Conservation (phyloP, 35 echinoderm and acorn worm genomes). For the Hemicentrotus pulcherrimus region DNA sequence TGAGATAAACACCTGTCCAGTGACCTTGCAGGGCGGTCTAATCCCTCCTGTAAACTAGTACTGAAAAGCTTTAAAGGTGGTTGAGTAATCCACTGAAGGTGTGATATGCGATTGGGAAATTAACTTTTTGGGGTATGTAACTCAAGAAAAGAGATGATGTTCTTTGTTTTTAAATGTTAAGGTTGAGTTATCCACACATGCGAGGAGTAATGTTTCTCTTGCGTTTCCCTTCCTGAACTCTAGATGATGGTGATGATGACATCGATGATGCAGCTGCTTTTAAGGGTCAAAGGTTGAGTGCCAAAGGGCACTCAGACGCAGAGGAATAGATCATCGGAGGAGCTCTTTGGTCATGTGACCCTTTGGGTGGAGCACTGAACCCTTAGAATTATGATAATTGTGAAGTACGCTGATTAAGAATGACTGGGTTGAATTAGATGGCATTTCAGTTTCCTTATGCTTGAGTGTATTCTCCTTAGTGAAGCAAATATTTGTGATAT, state of each 20-base stretch:
- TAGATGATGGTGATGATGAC: constrained; percentile 36
- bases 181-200: constrained; percentile 37
- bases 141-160: not conserved
- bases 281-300: constrained; percentile 34
- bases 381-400: not conserved
- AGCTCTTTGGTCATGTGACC: constrained; percentile 40
- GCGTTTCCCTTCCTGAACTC: constrained; percentile 46
- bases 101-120: too few relatives aligned
- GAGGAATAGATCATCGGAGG: constrained; percentile 1
- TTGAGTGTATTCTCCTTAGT: too few relatives aligned
- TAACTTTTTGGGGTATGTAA: not conserved
- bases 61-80: too few relatives aligned
- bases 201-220: constrained; percentile 49
- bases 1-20: too few relatives aligned
- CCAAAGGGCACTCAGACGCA: constrained; percentile 41
- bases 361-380: not conserved
- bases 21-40: too few relatives aligned
- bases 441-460: not conserved
- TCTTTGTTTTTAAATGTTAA: not conserved
- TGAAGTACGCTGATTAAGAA: constrained; percentile 10
- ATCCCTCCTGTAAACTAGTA: too few relatives aligned
- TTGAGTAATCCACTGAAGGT: too few relatives aligned
- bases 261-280: constrained; percentile 14
- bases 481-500: too few relatives aligned
- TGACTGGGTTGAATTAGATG: not conserved